Conservation (phyloP, 2,888 invertebrate genomes). For the Dasypolia templi region DNA sequence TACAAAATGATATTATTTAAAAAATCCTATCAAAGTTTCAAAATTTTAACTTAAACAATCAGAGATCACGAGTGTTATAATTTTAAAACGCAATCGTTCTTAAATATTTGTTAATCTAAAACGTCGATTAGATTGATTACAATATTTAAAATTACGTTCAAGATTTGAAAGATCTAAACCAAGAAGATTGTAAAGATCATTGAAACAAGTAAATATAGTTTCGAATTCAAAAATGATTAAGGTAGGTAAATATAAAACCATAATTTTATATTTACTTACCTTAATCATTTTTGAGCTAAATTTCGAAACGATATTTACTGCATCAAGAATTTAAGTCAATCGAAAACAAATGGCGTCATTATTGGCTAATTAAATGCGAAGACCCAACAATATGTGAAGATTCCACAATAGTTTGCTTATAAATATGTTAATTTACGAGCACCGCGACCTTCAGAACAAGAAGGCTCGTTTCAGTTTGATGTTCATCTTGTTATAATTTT, state of each 20-base stretch:
- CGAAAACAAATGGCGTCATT: neutral
- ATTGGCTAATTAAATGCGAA: constrained; percentile 2
- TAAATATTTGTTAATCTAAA: neutral
- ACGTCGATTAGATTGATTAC: neutral
- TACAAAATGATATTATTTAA: neutral
- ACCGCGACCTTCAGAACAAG: constrained; percentile 54
- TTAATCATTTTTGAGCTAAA: no score
- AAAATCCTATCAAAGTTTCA: neutral
- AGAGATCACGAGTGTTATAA: constrained; percentile 16
- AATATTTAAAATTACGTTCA: constrained; percentile 9
- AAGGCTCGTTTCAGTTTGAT: constrained; percentile 49
- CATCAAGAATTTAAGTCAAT: constrained; percentile 5
- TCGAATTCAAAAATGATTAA: constrained; percentile 1
- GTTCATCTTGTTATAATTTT: constrained; percentile 73
- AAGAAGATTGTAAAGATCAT: no score
- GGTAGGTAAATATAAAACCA: neutral
- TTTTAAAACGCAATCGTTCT: constrained; percentile 23
- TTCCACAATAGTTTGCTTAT: constrained; percentile 45
- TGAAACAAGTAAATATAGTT: neutral
- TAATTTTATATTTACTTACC: no score
- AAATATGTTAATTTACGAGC: constrained; percentile 63
- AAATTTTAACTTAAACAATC: constrained; percentile 24
- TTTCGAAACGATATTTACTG: neutral
- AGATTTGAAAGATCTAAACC: neutral
- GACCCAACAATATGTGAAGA: constrained; percentile 19